A percentile compares a stretch with the other conserved stretches of the same genome.
These are phyloP conservation scores for Zaprionus ornatus DNA, from an alignment of 1,140 invertebrate genomes.

Conservation along the genomic window DNA sequence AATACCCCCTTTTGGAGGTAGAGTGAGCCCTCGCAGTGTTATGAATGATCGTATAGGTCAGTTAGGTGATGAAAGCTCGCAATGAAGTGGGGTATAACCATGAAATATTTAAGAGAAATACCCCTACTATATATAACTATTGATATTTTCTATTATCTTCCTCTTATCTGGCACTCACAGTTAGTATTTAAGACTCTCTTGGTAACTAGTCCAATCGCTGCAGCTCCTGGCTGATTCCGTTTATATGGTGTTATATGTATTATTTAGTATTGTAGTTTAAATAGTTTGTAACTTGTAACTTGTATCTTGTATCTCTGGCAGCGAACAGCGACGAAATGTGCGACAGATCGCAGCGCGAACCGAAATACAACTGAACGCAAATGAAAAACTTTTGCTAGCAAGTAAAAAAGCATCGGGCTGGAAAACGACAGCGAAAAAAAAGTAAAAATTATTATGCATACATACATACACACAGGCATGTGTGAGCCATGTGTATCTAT, in stretches of 20 bases:
- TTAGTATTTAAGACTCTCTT: conserved; percentile 31
- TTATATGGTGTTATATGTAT: neutral
- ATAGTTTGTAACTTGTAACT: conserved; percentile 21
- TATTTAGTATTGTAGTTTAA: neutral
- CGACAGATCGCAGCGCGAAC: conserved; percentile 82
- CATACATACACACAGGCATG: conserved; percentile 36
- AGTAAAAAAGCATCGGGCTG: conserved; percentile 81
- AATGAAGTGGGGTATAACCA: too few species aligned
- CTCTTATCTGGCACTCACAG: conserved; percentile 12
- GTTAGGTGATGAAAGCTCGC: neutral
- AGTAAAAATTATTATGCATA: conserved; percentile 78
- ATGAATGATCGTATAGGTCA: neutral
- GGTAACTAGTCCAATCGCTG: conserved; percentile 1
- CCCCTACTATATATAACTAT: too few species aligned
- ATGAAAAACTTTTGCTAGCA: conserved; percentile 82
- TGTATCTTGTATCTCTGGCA: conserved; percentile 23
- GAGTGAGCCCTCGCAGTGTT: too few species aligned
- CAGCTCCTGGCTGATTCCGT: neutral
- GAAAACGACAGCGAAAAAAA: conserved; percentile 72
- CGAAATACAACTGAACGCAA: conserved; percentile 83
- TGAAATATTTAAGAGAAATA: too few species aligned
- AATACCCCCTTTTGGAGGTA: too few species aligned
- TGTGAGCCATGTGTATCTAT: conserved; percentile 3
- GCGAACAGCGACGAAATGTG: conserved; percentile 50
- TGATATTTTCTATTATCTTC: neutral